Base-by-base conservation (phyloP, 2,888 invertebrate species). In the Tachystola acroxantha region DNA sequence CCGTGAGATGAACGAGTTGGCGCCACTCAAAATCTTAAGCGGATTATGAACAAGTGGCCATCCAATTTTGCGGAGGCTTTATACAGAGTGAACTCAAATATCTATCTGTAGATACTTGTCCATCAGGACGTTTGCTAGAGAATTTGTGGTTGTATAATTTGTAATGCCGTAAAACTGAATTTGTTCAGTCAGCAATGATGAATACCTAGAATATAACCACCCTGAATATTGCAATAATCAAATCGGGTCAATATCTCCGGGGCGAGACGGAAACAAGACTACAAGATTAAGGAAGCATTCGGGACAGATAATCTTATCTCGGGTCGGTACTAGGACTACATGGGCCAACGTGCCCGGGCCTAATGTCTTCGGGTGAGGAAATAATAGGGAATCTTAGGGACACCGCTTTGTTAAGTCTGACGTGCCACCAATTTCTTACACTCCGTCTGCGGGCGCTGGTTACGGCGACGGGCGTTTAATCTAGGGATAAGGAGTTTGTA, bases 1-100 rank as follows among this genome's bases (percentile, higher is more conserved):
- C n/a, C n/a, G n/a, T n/a, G n/a, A n/a, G n/a, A n/a, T n/a, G n/a
- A n/a, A n/a, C n/a, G n/a, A n/a, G n/a, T n/a, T n/a, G n/a, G n/a
- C 58, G 62, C 58, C 59, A 63, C 55, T 55, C 48, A 50, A 57
- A 60, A 56, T 56, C 58, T 50, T 62, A 60, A 57, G 57, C 48
- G 53, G 60, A 62, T 69, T 67, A 68, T 61, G 61, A 67, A 64
- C 61, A 67, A 56, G n/a, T 24, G 52, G 54, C 48, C 32, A 47
- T 59, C 51, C 49, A 53, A 58, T 60, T 53, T 52, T 40, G 38
- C 40, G 35, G 37, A 7, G 42, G 32, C 35, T 34, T n/a, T n/a
- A n/a, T n/a, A n/a, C n/a, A n/a, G n/a, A n/a, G n/a, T n/a, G n/a
- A n/a, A n/a, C n/a, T n/a, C n/a, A n/a, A n/a, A n/a, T n/a, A n/a